Conservation (phyloP, 2,888 invertebrate species). For the Seira ritae region DNA sequence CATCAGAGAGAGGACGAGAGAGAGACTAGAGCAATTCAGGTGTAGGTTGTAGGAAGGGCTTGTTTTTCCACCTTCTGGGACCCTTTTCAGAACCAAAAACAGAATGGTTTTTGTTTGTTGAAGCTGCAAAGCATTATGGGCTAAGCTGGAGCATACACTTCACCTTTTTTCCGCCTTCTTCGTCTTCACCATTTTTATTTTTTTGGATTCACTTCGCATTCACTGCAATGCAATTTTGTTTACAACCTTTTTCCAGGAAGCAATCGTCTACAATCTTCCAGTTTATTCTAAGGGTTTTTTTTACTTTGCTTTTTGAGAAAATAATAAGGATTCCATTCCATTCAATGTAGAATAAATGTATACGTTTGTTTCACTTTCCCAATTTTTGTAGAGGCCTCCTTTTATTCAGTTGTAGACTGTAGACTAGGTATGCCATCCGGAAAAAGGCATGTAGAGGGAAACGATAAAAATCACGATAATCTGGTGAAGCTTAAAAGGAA, state of each 20-base stretch:
- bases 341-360: constrained; percentile 17
- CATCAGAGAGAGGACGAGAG: too few relatives aligned
- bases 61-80: constrained; percentile 38
- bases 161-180: too few relatives aligned
- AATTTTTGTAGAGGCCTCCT: constrained; percentile 23
- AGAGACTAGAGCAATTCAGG: constrained; percentile 16
- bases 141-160: not conserved
- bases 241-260: constrained; percentile 15
- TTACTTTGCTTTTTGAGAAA: constrained; percentile 18
- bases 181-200: too few relatives aligned
- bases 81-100: not conserved
- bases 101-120: not conserved
- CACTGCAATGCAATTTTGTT: constrained; percentile 11
- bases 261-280: constrained; percentile 19
- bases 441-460: constrained; percentile 1
- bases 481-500: constrained; percentile 15
- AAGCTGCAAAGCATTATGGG: not conserved
- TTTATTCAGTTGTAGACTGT: not conserved
- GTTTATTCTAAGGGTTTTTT: not conserved
- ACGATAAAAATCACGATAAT: constrained; percentile 45
- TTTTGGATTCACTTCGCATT: too few relatives aligned
- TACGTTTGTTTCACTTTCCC: constrained; percentile 25
- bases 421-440: not conserved
- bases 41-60: not conserved
- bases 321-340: constrained; percentile 22